Percentiles rank a stretch among this genome's conserved stretches.
Evolutionary conservation across 2,888 invertebrate species (phyloP).

Genomic region (Callinectes sapidus): DNA sequence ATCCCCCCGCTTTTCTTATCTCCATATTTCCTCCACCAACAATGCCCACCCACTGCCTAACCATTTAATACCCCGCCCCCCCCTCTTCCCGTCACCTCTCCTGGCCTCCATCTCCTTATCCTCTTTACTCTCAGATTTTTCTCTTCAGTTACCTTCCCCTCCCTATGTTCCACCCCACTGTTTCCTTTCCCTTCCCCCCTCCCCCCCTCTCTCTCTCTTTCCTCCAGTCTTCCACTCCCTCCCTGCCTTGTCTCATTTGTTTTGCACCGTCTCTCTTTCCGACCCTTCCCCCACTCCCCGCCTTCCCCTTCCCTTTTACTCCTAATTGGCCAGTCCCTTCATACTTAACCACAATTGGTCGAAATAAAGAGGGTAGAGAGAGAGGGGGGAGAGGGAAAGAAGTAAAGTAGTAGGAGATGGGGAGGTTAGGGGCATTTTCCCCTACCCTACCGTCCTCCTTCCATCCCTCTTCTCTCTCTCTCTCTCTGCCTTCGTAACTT

Average conservation of each 20-base stretch:
- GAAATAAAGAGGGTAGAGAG: background rate
- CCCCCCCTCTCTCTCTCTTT: background rate
- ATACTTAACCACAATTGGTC: conserved; percentile 11
- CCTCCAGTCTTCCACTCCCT: background rate
- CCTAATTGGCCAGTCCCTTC: background rate
- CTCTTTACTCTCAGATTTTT: background rate
- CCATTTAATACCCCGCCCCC: too few relatives aligned
- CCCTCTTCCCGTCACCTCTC: background rate
- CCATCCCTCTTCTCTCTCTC: background rate
- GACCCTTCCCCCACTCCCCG: background rate
- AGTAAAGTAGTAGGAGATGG: background rate
- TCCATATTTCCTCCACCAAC: too few relatives aligned
- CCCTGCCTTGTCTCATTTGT: conserved; percentile 31
- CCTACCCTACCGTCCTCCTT: background rate
- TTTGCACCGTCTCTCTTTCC: background rate
- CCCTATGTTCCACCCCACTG: background rate
- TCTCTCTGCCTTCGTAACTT: background rate
- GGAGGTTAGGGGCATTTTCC: background rate
- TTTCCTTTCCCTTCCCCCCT: background rate
- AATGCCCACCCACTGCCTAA: too few relatives aligned
- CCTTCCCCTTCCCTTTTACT: background rate
- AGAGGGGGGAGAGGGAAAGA: background rate
- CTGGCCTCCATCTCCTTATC: background rate
- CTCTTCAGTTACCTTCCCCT: background rate
- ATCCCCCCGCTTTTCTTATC: too few relatives aligned